Percentiles rank a stretch among this genome's conserved stretches.
These are phyloP conservation scores for Aphelocoma coerulescens DNA, from an alignment of 2,113 vertebrate genomes.

Conservation along the genomic window DNA sequence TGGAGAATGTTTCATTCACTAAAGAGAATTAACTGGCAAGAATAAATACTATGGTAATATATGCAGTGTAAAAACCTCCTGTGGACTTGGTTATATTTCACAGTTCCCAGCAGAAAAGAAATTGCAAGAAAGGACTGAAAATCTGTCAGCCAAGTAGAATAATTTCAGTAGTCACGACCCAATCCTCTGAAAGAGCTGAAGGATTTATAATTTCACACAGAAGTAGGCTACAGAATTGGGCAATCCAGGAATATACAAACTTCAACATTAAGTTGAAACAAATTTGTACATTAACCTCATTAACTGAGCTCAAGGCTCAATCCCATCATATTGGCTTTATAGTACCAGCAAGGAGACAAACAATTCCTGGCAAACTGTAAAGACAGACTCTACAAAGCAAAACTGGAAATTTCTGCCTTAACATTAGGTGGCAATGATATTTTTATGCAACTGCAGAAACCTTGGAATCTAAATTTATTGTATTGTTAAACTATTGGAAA, in stretches of 20 bases:
- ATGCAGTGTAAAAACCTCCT: background rate
- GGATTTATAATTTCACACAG: background rate
- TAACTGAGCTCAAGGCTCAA: background rate
- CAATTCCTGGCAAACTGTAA: background rate
- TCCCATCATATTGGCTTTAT: background rate
- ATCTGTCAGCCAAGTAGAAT: background rate
- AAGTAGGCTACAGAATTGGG: background rate
- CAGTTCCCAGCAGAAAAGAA: background rate
- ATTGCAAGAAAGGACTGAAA: background rate
- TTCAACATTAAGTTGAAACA: background rate
- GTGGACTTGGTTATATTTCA: background rate
- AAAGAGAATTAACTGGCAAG: background rate
- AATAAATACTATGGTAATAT: background rate
- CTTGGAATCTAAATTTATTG: background rate
- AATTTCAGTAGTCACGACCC: background rate
- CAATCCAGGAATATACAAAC: background rate
- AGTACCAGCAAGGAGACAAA: background rate
- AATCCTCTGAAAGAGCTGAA: background rate
- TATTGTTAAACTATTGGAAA: background rate
- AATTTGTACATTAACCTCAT: background rate
- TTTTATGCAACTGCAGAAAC: background rate
- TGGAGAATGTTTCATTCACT: background rate
- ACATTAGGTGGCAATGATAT: accelerated
- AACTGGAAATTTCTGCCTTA: background rate
- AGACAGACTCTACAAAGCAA: background rate